A percentile compares a stretch with the other conserved stretches of the same genome.
Evolutionary conservation across 2,113 vertebrate species (phyloP).

Genomic region (Thomomys bottae): DNA sequence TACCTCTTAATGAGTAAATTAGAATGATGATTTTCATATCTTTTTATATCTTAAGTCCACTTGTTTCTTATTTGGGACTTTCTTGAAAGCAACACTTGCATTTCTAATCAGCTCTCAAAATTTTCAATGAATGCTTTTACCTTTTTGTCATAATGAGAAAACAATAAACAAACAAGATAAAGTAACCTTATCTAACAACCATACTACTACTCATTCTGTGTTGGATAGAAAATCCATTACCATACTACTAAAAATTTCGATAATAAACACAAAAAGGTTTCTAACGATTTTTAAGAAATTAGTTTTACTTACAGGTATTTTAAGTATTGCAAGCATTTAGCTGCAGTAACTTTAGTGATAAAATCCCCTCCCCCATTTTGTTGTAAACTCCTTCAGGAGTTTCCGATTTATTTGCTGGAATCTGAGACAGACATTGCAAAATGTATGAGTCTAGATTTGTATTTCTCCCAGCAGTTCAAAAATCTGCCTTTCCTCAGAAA

Average conservation of each 20-base stretch:
- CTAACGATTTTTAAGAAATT: slow-evolving; percentile 37
- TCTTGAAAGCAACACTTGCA: slow-evolving; percentile 27
- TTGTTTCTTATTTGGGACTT: slow-evolving; percentile 46
- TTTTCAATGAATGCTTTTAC: slow-evolving; percentile 45
- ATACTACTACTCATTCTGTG: neutral
- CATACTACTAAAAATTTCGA: neutral
- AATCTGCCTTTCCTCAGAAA: slow-evolving; percentile 41
- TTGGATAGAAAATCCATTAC: neutral
- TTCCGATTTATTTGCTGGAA: neutral
- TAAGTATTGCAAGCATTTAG: slow-evolving; percentile 28
- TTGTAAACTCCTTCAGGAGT: neutral
- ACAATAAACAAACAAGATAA: slow-evolving; percentile 38
- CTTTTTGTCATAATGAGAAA: slow-evolving; percentile 49
- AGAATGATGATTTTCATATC: slow-evolving; percentile 31
- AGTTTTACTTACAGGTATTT: slow-evolving; percentile 18
- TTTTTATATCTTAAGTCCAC: slow-evolving; percentile 32
- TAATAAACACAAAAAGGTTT: neutral
- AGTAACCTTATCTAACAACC: neutral
- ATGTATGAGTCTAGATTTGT: neutral
- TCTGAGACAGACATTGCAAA: slow-evolving; percentile 24
- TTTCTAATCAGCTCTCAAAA: slow-evolving; percentile 56
- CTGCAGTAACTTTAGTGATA: slow-evolving; percentile 1
- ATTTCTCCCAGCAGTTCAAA: slow-evolving; percentile 1
- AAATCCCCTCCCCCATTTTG: neutral
- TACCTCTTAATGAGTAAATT: slow-evolving; percentile 53